phyloP scores from a whole-genome alignment of 2,113 vertebrate genomes.

The Aplodontia rufa region DNA sequence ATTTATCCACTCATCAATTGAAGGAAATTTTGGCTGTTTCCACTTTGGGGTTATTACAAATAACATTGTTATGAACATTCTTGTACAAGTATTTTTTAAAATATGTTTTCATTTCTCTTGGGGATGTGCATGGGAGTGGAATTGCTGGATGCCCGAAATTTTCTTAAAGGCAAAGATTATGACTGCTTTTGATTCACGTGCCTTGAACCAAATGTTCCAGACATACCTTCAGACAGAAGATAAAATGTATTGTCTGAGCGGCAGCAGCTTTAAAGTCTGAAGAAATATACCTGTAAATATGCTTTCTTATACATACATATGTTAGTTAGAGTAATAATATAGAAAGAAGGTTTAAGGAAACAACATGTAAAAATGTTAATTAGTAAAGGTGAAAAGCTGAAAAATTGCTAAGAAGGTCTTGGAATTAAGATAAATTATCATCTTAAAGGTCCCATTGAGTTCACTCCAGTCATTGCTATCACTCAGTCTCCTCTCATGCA shows the following conservation, averaged over 20 bases:
- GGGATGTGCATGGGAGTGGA: background rate
- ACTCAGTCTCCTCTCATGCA: background rate
- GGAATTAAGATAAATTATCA: background rate
- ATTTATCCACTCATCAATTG: background rate
- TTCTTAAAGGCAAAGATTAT: slow-evolving; percentile 53
- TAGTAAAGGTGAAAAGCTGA: background rate
- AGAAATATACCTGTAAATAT: slow-evolving; percentile 36
- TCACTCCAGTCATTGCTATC: background rate
- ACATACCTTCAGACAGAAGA: slow-evolving; percentile 32
- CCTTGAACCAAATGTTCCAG: slow-evolving; percentile 61
- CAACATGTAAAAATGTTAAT: slow-evolving; percentile 24
- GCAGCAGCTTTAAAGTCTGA: slow-evolving; percentile 47
- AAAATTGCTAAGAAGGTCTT: background rate
- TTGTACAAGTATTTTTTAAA: background rate
- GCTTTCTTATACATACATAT: background rate
- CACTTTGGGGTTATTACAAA: background rate
- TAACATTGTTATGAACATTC: background rate
- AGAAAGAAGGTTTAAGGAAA: background rate
- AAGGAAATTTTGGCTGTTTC: background rate
- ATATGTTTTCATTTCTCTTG: slow-evolving; percentile 10
- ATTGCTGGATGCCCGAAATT: background rate
- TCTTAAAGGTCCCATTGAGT: background rate
- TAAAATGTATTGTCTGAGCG: slow-evolving; percentile 21
- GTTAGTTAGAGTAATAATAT: background rate
- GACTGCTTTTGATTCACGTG: slow-evolving; percentile 51